Percentiles rank a stretch among this genome's conserved stretches.
These are phyloP conservation scores for Tor tambroides DNA, from an alignment of 2,113 vertebrate species.

Conservation along the genomic window DNA sequence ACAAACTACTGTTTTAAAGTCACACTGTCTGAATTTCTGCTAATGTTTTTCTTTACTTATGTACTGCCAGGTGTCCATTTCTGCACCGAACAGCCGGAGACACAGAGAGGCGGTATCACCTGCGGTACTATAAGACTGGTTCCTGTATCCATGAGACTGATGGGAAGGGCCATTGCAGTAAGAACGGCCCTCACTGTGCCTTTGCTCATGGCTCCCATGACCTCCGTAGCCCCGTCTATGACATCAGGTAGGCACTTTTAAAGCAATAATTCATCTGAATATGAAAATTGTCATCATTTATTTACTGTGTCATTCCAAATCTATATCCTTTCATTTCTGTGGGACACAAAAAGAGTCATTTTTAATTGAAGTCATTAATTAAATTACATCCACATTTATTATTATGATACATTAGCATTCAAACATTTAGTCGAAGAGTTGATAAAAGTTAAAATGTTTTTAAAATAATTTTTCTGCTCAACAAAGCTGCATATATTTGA, in stretches of 20 bases:
- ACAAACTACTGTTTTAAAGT: not conserved
- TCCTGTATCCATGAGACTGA: slow-evolving; percentile 98
- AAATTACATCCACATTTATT: not conserved
- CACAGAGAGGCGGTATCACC: slow-evolving; percentile 94
- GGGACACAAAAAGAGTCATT: not conserved
- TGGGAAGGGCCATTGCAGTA: slow-evolving; percentile 95
- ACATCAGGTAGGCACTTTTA: slow-evolving; percentile 84
- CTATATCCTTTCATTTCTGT: not conserved
- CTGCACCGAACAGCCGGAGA: slow-evolving; percentile 96
- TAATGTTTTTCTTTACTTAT: not conserved
- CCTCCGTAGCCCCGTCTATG: slow-evolving; percentile 91
- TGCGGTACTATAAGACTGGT: slow-evolving; percentile 97
- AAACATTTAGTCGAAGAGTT: not conserved
- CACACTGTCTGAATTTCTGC: not conserved
- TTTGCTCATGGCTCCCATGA: slow-evolving; percentile 98
- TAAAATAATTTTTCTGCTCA: not conserved
- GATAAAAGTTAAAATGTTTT: not conserved
- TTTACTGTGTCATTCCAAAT: not conserved
- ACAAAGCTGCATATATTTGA: too few relatives aligned
- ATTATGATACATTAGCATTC: too few relatives aligned
- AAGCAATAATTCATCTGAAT: not conserved
- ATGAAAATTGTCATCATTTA: not conserved
- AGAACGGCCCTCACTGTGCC: slow-evolving; percentile 95
- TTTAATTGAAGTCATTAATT: not conserved
- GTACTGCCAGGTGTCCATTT: slow-evolving; percentile 85